Percentiles rank a stretch among this genome's conserved stretches.
Evolutionary conservation across 2,113 vertebrate genomes (phyloP).

Genomic region (Tiliqua scincoides): DNA sequence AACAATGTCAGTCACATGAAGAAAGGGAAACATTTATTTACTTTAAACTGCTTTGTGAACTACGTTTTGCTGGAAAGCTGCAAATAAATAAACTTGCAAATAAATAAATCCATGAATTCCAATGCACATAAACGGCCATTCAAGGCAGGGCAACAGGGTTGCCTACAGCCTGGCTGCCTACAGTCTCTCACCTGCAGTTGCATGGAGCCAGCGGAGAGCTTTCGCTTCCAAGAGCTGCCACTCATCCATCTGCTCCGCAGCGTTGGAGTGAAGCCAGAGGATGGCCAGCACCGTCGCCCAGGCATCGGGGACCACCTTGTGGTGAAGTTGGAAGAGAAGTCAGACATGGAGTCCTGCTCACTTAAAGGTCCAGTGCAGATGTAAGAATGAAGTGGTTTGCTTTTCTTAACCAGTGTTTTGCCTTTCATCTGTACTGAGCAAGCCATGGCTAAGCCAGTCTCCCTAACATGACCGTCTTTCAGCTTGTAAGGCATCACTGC

Average conservation of each 20-base stretch:
- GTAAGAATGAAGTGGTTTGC: neutral
- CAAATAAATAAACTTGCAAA: too few relatives aligned
- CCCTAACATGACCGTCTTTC: too few relatives aligned
- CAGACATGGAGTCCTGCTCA: neutral
- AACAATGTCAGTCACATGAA: too few relatives aligned
- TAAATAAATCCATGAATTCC: too few relatives aligned
- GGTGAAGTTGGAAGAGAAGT: too few relatives aligned
- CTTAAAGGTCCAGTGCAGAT: too few relatives aligned
- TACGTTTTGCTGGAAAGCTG: too few relatives aligned
- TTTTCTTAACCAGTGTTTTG: neutral
- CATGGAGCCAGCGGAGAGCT: slow-evolving; percentile 70
- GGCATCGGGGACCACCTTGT: neutral
- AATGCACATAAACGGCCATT: too few relatives aligned
- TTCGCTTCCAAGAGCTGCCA: slow-evolving; percentile 79
- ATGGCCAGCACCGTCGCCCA: slow-evolving; percentile 85
- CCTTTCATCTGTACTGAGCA: neutral
- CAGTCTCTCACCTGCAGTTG: slow-evolving; percentile 39
- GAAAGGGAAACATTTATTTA: too few relatives aligned
- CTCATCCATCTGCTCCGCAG: slow-evolving; percentile 66
- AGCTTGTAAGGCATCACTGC: too few relatives aligned
- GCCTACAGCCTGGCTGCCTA: neutral
- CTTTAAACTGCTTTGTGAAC: too few relatives aligned
- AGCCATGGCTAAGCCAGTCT: neutral
- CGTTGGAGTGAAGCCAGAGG: slow-evolving; percentile 80
- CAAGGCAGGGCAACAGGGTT: too few relatives aligned